Evolutionary conservation across 2,888 invertebrate genomes (phyloP).

Genomic region (Arrhopalites spinosus): DNA sequence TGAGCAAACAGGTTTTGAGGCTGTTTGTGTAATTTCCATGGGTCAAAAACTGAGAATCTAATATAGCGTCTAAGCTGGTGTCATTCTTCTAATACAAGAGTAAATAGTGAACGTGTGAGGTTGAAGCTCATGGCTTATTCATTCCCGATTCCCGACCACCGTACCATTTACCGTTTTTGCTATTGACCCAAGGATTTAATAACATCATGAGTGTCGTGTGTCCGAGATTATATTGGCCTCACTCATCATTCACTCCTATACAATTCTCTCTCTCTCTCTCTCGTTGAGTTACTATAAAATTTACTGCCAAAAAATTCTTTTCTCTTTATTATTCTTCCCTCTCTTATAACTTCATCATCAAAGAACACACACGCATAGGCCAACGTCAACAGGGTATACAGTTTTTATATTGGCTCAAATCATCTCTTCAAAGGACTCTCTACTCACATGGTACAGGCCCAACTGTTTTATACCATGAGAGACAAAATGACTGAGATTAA

Average conservation of each 20-base stretch:
- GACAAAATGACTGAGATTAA: background rate
- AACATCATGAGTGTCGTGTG: slow-evolving; percentile 56
- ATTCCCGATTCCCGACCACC: slow-evolving; percentile 13
- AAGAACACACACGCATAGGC: no score
- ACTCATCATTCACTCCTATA: background rate
- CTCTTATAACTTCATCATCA: background rate
- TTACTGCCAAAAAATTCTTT: background rate
- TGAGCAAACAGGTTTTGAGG: slow-evolving; percentile 1
- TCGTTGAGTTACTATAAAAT: background rate
- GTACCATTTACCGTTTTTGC: slow-evolving; percentile 30
- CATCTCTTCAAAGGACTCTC: no score
- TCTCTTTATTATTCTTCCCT: background rate
- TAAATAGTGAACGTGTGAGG: slow-evolving; percentile 42
- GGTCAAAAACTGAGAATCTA: slow-evolving; percentile 15
- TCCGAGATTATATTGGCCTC: slow-evolving; percentile 49
- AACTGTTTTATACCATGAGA: no score
- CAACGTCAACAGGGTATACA: no score
- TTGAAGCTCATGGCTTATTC: slow-evolving; percentile 21
- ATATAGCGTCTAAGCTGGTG: slow-evolving; percentile 14
- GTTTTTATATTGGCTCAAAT: no score
- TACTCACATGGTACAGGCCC: no score
- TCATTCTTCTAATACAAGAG: slow-evolving; percentile 43
- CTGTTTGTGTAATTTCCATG: slow-evolving; percentile 7
- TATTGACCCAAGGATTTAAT: slow-evolving; percentile 56
- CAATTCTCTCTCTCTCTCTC: background rate